These are phyloP conservation scores for Drosophila azteca DNA, from an alignment of 1,140 invertebrate genomes.

Conservation along the genomic window DNA sequence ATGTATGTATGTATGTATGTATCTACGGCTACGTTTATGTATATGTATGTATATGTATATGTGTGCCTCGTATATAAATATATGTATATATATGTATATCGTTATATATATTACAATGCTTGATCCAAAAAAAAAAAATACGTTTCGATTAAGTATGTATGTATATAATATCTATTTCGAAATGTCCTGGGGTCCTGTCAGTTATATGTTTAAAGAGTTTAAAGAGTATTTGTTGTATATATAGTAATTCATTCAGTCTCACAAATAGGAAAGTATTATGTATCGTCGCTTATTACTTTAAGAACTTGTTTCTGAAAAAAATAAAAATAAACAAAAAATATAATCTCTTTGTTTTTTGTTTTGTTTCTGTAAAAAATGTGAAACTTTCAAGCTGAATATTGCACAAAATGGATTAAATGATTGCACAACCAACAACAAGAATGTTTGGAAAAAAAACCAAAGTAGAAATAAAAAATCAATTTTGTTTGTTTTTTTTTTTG, in stretches of 20 bases:
- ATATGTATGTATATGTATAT: conserved; percentile 37
- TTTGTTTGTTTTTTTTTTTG: conserved; percentile 39
- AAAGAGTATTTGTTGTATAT: conserved; percentile 67
- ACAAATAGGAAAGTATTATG: conserved; percentile 80
- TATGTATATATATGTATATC: conserved; percentile 47
- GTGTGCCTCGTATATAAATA: conserved; percentile 47
- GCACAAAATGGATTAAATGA: conserved; percentile 38
- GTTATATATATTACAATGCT: conserved; percentile 44
- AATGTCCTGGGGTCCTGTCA: conserved; percentile 38
- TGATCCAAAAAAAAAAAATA: conserved; percentile 39
- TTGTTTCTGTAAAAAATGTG: too few species aligned
- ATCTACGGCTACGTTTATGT: conserved; percentile 38
- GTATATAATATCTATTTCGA: conserved; percentile 45
- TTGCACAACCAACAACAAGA: conserved; percentile 52
- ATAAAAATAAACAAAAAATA: conserved; percentile 1
- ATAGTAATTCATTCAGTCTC: conserved; percentile 79
- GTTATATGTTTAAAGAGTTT: conserved; percentile 14
- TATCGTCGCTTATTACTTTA: conserved; percentile 40
- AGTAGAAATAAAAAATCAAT: conserved; percentile 68
- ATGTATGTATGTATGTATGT: conserved; percentile 38
- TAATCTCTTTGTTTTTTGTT: neutral
- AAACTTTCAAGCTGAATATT: conserved; percentile 8
- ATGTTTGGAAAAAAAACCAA: conserved; percentile 38
- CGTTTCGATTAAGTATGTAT: conserved; percentile 45
- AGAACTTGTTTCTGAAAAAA: conserved; percentile 12